phyloP scores from a whole-genome alignment of 2,113 vertebrate genomes.

The Oncorhynchus masou region DNA sequence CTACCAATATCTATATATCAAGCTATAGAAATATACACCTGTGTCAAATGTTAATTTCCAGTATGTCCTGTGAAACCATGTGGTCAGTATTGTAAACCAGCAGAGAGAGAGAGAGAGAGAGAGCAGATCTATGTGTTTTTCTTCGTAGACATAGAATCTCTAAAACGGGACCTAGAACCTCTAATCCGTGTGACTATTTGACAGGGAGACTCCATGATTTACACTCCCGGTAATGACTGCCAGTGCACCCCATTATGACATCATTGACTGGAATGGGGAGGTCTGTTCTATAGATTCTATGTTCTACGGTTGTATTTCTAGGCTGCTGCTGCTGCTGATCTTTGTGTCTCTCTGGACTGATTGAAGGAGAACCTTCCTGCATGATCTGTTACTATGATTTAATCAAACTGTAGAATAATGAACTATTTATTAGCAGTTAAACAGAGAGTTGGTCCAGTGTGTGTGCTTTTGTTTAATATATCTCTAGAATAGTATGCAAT shows the following conservation, averaged over 20 bases:
- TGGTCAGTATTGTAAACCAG: constrained; percentile 56
- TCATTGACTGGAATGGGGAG: no score
- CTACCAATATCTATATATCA: constrained; percentile 11
- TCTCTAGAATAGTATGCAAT: constrained; percentile 46
- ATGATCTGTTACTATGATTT: constrained; percentile 56
- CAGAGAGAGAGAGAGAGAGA: neutral
- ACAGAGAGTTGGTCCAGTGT: constrained; percentile 44
- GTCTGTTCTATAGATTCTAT: no score
- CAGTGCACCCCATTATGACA: no score
- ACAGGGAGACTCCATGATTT: no score
- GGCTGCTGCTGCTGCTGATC: constrained; percentile 25
- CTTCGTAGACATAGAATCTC: no score
- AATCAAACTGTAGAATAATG: constrained; percentile 28
- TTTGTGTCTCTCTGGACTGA: constrained; percentile 29
- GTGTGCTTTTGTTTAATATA: constrained; percentile 66
- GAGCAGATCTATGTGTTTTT: no score
- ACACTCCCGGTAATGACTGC: no score
- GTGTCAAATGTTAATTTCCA: constrained; percentile 45
- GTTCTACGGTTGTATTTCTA: no score
- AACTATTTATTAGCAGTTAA: constrained; percentile 46
- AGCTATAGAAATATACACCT: constrained; percentile 25
- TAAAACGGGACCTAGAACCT: no score
- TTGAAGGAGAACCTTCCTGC: constrained; percentile 45
- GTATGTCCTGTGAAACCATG: constrained; percentile 30
- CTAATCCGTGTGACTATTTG: no score